A percentile compares a stretch with the other conserved stretches of the same genome.
Evolutionary conservation across 2,888 invertebrate species (phyloP).

Genomic region (Physocephala rufipes): DNA sequence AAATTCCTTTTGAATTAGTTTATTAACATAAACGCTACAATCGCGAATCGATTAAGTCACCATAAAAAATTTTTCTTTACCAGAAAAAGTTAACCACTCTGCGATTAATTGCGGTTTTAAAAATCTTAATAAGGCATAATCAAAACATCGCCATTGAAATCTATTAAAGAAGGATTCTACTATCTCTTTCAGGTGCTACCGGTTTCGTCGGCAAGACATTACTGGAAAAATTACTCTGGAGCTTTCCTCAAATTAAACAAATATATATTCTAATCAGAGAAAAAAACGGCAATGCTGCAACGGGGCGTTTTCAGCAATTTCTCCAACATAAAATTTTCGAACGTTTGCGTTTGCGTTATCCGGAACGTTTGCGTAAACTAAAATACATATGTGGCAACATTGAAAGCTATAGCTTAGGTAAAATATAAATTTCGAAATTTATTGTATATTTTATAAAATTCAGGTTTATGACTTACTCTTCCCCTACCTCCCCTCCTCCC

Average conservation of each 20-base stretch:
- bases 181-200: slow-evolving; percentile 70
- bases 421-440: slow-evolving; percentile 26
- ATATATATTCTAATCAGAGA: slow-evolving; percentile 85
- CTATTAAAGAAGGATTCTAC: too few species aligned
- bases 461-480: background rate
- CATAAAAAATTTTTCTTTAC: too few species aligned
- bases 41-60: too few species aligned
- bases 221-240: slow-evolving; percentile 88
- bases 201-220: slow-evolving; percentile 96
- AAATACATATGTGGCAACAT: slow-evolving; percentile 81
- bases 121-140: too few species aligned
- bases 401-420: slow-evolving; percentile 58
- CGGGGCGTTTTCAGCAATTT: slow-evolving; percentile 77
- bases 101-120: too few species aligned
- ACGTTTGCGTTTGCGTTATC: slow-evolving; percentile 72
- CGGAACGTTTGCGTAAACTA: slow-evolving; percentile 74
- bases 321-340: slow-evolving; percentile 81
- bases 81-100: too few species aligned
- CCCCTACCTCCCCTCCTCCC: background rate
- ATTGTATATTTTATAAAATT: background rate
- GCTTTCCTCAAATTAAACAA: slow-evolving; percentile 79
- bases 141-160: background rate
- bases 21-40: too few species aligned
- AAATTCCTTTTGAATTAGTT: too few species aligned
- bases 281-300: slow-evolving; percentile 75